Base-by-base conservation (phyloP, 2,113 vertebrate genomes). In the Callionymus lyra region DNA sequence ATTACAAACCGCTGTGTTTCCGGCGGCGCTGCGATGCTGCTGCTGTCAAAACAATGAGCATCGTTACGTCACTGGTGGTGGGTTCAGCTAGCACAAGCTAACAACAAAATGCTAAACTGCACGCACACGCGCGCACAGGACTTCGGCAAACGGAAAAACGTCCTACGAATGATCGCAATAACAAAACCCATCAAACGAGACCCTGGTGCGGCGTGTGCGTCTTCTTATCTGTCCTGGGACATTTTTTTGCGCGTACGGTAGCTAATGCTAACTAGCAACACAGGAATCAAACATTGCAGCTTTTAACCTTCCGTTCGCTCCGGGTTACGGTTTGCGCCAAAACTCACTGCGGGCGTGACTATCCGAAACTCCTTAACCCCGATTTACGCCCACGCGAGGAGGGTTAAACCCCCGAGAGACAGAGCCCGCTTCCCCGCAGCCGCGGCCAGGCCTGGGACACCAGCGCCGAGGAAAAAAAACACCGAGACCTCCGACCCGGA, bases 401-500 rank as follows among this genome's bases (percentile, higher is more conserved):
- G 21, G 50, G 48, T 48, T 59, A 61, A 63, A 48, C 47, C 27
- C 47, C 10, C n/a, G 27, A 47, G 37, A 53, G 43, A 56, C 32
- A 62, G 27, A 62, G 65, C 65, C 77, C 68, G 81, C 81, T 62
- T 72, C 61, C 34, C 68, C 57, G 76, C 70, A 47, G 44, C 49
- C 58, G 74, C 56, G 69, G 52, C 47, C 74, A 82, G 81, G 82
- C 82, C 82, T 71, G 47, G 43, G 56, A 65, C 56, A 52, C 70
- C 61, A 50, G 63, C 60, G 50, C 79, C 62, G 50, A 80, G 72
- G 75, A 82, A 82, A 83, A 76, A 82, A 82, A 83, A 84, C 83
- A 81, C 59, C 41, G 56, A 46, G 64, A 31, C 12, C 44, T 70
- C 59, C 51, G 44, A 50, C 33, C 14, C 11, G 1, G 14, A 14